phyloP scores from a whole-genome alignment of 2,113 vertebrate species.

The Macaca fascicularis region T2T-MFA8v1.1 NC_088378.1:87319001-87319500 shows the following conservation, averaged over 20 bases:
- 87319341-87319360: neutral
- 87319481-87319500: neutral
- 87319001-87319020: neutral
- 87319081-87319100: neutral
- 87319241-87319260: neutral
- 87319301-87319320: neutral
- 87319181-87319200: neutral
- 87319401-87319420: neutral
- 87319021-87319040: neutral
- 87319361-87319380: neutral
- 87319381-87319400: neutral
- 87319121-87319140: neutral
- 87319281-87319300: neutral
- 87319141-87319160: neutral
- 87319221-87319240: neutral
- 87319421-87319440: neutral
- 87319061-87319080: neutral
- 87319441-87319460: neutral
- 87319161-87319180: neutral
- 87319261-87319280: neutral
- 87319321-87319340: neutral
- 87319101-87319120: neutral
- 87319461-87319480: neutral
- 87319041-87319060: neutral
- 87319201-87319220: neutral